Evolutionary conservation across 1,140 invertebrate genomes (phyloP).

Genomic region (Aplysia californica): DNA sequence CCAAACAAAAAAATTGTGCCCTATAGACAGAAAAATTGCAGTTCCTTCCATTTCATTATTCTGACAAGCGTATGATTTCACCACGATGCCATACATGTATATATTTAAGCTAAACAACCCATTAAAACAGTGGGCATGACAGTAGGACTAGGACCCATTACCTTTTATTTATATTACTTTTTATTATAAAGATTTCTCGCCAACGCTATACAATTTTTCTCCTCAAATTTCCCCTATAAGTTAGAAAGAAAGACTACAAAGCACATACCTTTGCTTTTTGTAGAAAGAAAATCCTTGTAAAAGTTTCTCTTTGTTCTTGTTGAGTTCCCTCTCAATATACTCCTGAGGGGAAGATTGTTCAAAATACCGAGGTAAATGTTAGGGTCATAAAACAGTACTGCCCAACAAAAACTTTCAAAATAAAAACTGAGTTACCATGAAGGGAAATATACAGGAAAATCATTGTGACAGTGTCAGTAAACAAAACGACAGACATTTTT

Average conservation of each 20-base stretch:
- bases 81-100: neutral
- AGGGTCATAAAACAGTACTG: no score
- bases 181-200: neutral
- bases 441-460: neutral
- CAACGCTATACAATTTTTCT: no score
- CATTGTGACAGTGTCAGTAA: neutral
- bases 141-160: no score
- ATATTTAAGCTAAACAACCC: neutral
- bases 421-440: neutral
- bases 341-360: no score
- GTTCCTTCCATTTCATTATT: no score
- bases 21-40: no score
- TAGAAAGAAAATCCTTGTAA: conserved; percentile 54
- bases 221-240: no score
- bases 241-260: no score
- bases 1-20: no score
- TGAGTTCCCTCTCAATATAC: conserved; percentile 52
- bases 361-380: no score
- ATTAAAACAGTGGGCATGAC: no score
- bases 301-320: conserved; percentile 51
- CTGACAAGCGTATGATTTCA: no score
- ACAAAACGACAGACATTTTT: neutral
- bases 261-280: conserved; percentile 54
- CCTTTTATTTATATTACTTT: neutral
- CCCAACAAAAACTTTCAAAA: conserved; percentile 6